A percentile compares a stretch with the other conserved stretches of the same genome.
Conservation (phyloP, 2,797 vertebrate species). For the Takifugu ocellatus region DNA sequence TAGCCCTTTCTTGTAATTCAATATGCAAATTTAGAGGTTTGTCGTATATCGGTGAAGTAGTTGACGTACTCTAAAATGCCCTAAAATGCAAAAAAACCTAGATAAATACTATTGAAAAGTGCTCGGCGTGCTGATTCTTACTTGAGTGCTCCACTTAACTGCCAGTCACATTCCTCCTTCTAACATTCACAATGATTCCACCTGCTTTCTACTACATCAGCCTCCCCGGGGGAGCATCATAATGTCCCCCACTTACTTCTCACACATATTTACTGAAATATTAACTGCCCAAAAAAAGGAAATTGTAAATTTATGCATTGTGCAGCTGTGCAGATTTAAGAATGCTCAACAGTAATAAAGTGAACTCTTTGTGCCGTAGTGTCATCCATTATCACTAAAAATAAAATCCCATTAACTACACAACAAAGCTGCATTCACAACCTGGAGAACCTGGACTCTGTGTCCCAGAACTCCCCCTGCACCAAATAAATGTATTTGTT, state of each 20-base stretch:
- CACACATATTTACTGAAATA: not conserved
- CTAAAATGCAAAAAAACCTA: conserved; percentile 4
- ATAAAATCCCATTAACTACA: no score
- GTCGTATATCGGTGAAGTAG: conserved; percentile 1
- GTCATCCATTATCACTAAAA: no score
- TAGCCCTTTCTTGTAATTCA: conserved; percentile 4
- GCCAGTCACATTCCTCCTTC: conserved; percentile 21
- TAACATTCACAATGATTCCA: conserved; percentile 7
- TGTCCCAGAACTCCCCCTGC: not conserved
- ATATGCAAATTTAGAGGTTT: conserved; percentile 5
- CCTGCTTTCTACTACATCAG: conserved; percentile 20
- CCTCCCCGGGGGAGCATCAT: conserved; percentile 29
- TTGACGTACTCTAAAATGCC: conserved; percentile 6
- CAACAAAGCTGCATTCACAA: no score
- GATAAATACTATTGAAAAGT: conserved; percentile 18
- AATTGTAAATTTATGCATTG: no score
- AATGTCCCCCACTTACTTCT: not conserved
- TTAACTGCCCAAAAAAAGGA: no score
- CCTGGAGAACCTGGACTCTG: not conserved
- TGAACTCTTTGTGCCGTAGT: no score
- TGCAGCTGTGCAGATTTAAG: no score
- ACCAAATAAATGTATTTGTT: no score
- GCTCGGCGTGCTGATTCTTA: conserved; percentile 21
- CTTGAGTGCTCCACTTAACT: conserved; percentile 39
- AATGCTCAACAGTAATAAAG: no score